Evolutionary conservation across 2,797 vertebrate species (phyloP).

Genomic region (Harpagifer antarcticus): DNA sequence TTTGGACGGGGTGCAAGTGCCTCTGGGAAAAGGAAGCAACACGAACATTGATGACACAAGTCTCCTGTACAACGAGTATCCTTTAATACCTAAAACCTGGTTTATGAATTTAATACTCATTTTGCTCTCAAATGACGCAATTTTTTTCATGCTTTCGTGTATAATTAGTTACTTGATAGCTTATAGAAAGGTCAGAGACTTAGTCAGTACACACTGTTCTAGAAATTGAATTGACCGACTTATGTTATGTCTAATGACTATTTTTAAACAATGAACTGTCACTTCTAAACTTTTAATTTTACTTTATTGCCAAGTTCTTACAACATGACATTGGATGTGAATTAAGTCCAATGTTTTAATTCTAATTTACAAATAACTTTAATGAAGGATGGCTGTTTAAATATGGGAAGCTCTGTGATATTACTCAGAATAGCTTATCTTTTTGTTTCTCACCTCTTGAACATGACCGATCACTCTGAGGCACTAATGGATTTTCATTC

Average conservation of each 20-base stretch:
- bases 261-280: neutral
- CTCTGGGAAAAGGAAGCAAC: slow-evolving; percentile 90
- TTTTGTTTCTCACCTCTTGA: neutral
- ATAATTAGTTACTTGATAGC: neutral
- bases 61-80: slow-evolving; percentile 99
- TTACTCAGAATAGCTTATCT: neutral
- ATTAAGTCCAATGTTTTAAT: neutral
- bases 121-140: neutral
- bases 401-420: neutral
- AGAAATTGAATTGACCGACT: neutral
- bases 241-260: neutral
- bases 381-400: neutral
- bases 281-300: neutral
- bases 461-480: no score
- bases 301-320: neutral
- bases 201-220: neutral
- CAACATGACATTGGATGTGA: neutral
- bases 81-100: slow-evolving; percentile 76
- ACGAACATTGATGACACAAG: slow-evolving; percentile 94
- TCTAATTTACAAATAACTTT: neutral
- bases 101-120: slow-evolving; percentile 1
- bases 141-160: neutral
- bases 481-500: no score
- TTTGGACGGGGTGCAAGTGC: slow-evolving; percentile 94
- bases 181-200: neutral